These are phyloP conservation scores for Gorsachius magnificus DNA, from an alignment of 2,797 vertebrate species.

Conservation along the genomic window DNA sequence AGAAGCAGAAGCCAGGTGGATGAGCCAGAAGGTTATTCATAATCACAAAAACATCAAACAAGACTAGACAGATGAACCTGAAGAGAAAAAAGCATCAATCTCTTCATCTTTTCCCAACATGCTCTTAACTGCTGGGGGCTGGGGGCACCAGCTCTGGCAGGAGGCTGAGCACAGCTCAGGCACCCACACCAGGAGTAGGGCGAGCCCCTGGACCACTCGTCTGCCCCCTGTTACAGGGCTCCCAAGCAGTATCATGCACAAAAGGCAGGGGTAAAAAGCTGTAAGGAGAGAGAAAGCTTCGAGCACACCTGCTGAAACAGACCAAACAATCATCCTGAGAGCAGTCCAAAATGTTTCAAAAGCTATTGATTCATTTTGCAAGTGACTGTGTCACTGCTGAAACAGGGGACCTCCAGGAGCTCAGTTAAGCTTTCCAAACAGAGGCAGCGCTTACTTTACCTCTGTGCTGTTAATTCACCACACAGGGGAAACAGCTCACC, in stretches of 20 bases:
- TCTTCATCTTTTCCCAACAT: not conserved
- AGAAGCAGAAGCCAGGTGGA: not conserved
- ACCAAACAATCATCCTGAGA: not conserved
- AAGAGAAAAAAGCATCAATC: not conserved
- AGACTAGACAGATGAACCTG: not conserved
- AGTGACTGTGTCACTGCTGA: accelerated
- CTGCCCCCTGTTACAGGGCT: not conserved
- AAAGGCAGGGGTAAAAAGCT: not conserved
- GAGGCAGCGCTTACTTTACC: not conserved
- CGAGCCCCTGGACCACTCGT: not conserved
- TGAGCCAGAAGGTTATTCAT: not conserved
- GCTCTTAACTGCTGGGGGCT: not conserved
- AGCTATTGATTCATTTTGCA: not conserved
- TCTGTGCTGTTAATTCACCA: not conserved
- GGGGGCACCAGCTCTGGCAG: not conserved
- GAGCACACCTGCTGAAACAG: not conserved
- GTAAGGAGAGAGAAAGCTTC: not conserved
- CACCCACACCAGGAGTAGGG: not conserved
- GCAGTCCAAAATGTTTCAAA: not conserved
- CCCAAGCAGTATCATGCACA: not conserved
- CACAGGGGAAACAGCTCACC: not conserved
- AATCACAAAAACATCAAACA: not conserved
- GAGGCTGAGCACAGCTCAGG: not conserved
- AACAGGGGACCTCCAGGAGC: not conserved
- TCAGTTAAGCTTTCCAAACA: not conserved